phyloP scores from a whole-genome alignment of 2,888 invertebrate species.

The Chaetoderma sp. region DNA sequence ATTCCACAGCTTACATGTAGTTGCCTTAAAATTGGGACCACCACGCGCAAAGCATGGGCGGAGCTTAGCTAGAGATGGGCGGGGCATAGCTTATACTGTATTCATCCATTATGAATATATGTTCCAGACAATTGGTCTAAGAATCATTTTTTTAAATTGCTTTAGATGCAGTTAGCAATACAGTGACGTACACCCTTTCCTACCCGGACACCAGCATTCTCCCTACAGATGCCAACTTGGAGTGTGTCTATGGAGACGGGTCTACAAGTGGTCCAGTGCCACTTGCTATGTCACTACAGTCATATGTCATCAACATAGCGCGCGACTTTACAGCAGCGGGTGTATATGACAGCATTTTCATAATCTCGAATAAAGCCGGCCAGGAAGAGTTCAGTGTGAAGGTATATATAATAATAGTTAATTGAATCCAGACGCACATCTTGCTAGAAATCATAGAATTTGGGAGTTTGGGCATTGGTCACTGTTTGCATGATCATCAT shows the following conservation, averaged over 20 bases:
- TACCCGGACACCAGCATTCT: too few species aligned
- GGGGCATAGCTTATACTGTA: too few species aligned
- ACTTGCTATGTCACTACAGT: constrained; percentile 8
- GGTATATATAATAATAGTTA: constrained; percentile 9
- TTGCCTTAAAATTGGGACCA: too few species aligned
- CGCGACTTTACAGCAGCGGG: background rate
- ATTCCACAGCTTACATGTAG: background rate
- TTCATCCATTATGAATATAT: too few species aligned
- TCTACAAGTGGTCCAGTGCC: background rate
- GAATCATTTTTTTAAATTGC: too few species aligned
- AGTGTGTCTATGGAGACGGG: constrained; percentile 45
- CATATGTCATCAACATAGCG: background rate
- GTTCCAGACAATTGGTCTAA: background rate
- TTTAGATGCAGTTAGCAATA: too few species aligned
- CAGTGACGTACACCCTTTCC: too few species aligned
- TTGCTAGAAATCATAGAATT: too few species aligned
- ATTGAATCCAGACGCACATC: constrained; percentile 25
- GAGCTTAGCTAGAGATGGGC: too few species aligned
- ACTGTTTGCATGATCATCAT: too few species aligned
- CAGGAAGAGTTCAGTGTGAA: background rate
- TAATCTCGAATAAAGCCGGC: background rate
- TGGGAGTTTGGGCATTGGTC: too few species aligned
- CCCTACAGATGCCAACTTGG: constrained; percentile 39
- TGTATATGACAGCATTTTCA: background rate
- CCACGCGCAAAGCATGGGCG: too few species aligned